Conservation (phyloP, 2,113 vertebrate species). For the Oryzias celebensis region DNA sequence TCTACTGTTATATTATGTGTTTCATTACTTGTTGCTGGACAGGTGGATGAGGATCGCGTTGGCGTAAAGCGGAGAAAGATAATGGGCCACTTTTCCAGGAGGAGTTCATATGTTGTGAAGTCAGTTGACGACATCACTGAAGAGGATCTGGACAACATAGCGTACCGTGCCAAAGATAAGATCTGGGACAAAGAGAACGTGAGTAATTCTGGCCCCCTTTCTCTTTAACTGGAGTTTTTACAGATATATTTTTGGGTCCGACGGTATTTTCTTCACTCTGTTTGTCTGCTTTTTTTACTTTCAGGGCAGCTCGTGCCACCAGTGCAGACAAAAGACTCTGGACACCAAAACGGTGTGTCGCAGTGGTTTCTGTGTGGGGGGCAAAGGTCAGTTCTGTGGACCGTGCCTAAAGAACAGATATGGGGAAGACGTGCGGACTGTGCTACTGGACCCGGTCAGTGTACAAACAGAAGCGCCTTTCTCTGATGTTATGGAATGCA, state of each 20-base stretch:
- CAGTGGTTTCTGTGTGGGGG: slow-evolving; percentile 83
- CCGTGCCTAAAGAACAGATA: slow-evolving; percentile 95
- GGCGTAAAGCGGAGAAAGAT: slow-evolving; percentile 23
- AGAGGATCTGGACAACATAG: slow-evolving; percentile 90
- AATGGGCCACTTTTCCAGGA: slow-evolving; percentile 40
- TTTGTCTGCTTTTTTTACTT: background rate
- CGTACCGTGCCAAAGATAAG: slow-evolving; percentile 89
- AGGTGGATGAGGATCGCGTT: slow-evolving; percentile 59
- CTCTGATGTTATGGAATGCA: background rate
- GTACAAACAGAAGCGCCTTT: background rate
- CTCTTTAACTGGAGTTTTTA: background rate
- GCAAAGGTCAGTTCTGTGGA: slow-evolving; percentile 93
- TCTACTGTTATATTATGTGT: too few relatives aligned
- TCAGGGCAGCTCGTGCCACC: slow-evolving; percentile 95
- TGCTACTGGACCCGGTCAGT: slow-evolving; percentile 90
- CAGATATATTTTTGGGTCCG: background rate
- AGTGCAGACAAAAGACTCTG: slow-evolving; percentile 95
- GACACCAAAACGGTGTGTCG: slow-evolving; percentile 95
- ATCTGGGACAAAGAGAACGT: slow-evolving; percentile 92
- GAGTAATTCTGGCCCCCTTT: slow-evolving; percentile 39
- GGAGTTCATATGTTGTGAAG: slow-evolving; percentile 68
- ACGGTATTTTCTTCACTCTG: background rate
- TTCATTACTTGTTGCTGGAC: slow-evolving; percentile 1
- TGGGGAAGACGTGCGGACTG: slow-evolving; percentile 87
- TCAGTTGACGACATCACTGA: slow-evolving; percentile 88